Conservation (phyloP, 2,797 vertebrate species). For the Poeciliopsis turneri region DNA sequence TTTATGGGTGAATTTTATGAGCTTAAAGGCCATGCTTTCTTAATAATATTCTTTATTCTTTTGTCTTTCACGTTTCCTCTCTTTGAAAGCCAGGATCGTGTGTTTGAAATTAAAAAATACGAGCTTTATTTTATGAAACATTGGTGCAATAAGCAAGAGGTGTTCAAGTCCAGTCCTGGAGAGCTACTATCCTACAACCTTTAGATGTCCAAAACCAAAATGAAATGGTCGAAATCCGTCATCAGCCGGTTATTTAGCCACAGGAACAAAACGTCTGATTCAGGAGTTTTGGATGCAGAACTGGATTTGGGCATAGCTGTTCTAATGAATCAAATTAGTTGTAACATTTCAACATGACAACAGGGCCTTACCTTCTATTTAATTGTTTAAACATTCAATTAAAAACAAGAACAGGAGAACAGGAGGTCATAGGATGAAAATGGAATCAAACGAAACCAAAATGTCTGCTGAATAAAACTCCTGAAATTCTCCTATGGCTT, state of each 20-base stretch:
- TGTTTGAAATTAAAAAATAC: not conserved
- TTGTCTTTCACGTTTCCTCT: not conserved
- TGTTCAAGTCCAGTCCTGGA: not conserved
- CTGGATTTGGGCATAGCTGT: not conserved
- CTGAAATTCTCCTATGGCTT: not conserved
- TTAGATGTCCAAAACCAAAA: not conserved
- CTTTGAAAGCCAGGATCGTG: not conserved
- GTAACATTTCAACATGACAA: not conserved
- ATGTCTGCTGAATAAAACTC: not conserved
- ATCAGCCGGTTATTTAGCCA: not conserved
- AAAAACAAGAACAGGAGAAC: not conserved
- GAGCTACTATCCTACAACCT: not conserved
- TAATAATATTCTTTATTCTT: not conserved
- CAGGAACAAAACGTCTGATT: not conserved
- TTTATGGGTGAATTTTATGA: not conserved
- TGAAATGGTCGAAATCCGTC: not conserved
- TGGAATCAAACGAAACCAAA: not conserved
- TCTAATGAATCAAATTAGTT: not conserved
- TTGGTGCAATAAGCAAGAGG: not conserved
- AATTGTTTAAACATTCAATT: not conserved
- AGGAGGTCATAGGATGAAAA: not conserved
- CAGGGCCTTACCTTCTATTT: not conserved
- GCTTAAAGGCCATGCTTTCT: not conserved
- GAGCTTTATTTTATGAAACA: not conserved
- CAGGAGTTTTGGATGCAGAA: not conserved